These are phyloP conservation scores for Sebastolobus alascanus DNA, from an alignment of 2,797 vertebrate species.

Conservation along the genomic window DNA sequence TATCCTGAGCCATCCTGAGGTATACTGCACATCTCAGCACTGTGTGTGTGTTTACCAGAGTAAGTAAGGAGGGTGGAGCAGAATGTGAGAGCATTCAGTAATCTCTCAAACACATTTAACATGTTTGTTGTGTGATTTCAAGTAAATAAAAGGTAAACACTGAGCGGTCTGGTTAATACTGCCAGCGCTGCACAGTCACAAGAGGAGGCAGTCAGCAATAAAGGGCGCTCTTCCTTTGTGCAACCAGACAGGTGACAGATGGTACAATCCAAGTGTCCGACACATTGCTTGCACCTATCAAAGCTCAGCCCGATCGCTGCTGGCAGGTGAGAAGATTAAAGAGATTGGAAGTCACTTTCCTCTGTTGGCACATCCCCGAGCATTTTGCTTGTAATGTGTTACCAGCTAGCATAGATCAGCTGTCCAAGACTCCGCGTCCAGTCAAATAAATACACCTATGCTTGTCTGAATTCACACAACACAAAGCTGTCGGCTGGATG, in stretches of 20 bases:
- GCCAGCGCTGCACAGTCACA: background rate
- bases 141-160: no score
- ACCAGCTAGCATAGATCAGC: constrained; percentile 22
- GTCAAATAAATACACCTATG: constrained; percentile 39
- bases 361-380: constrained; percentile 30
- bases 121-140: background rate
- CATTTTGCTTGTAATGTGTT: constrained; percentile 27
- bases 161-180: background rate
- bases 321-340: constrained; percentile 61
- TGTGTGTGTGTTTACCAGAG: no score
- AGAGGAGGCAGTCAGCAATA: constrained; percentile 13
- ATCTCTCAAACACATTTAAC: background rate
- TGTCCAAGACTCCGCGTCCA: constrained; percentile 11
- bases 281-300: constrained; percentile 48
- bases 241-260: constrained; percentile 49
- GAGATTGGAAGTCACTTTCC: constrained; percentile 54
- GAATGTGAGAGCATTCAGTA: background rate
- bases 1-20: background rate
- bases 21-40: background rate
- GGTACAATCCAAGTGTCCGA: constrained; percentile 28
- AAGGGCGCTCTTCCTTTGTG: constrained; percentile 11
- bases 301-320: constrained; percentile 38
- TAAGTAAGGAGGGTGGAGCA: no score
- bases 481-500: background rate
- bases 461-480: constrained; percentile 11